Conservation (phyloP, 2,888 invertebrate species). For the Clitarchus hookeri region DNA sequence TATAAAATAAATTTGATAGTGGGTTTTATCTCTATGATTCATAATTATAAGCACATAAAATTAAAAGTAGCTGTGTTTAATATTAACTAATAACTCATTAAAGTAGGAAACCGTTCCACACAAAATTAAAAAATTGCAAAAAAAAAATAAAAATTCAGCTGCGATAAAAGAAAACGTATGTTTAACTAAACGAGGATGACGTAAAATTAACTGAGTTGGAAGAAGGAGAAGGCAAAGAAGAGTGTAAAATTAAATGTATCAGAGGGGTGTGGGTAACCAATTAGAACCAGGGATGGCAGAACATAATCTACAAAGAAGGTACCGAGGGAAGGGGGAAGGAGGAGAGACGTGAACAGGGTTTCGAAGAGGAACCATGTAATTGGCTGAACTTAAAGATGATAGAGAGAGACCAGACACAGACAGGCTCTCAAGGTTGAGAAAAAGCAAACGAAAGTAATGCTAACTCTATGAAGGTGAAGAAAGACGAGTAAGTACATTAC, state of each 20-base stretch:
- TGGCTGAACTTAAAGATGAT: neutral
- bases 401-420: neutral
- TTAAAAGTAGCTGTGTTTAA: no score
- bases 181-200: neutral
- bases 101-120: no score
- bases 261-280: slow-evolving; percentile 1
- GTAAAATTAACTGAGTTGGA: neutral
- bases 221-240: neutral
- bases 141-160: no score
- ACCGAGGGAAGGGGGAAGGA: neutral
- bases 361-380: neutral
- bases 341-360: neutral
- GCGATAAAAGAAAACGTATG: no score
- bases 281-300: neutral
- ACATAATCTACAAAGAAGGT: neutral
- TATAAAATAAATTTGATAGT: no score
- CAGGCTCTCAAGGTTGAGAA: neutral
- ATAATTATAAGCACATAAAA: no score
- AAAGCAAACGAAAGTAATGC: no score
- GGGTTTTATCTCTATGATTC: no score
- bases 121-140: no score
- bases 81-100: no score
- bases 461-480: no score
- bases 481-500: no score
- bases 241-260: neutral